A percentile compares a stretch with the other conserved stretches of the same genome.
Evolutionary conservation across 1,140 invertebrate species (phyloP).

Genomic region (Homalodisca vitripennis): DNA sequence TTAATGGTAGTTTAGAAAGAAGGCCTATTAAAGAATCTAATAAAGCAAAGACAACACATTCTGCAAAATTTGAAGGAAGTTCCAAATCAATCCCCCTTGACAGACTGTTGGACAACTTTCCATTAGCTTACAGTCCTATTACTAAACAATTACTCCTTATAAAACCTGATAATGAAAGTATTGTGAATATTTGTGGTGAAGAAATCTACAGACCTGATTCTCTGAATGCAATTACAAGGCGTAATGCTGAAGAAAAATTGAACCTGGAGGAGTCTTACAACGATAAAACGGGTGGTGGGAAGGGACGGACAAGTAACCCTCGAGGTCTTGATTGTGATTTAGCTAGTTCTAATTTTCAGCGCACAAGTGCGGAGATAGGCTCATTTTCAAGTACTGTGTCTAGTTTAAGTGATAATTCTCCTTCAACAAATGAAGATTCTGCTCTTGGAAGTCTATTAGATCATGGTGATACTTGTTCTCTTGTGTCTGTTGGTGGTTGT

Average conservation of each 20-base stretch:
- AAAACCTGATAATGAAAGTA: conserved; percentile 29
- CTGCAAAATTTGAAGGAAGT: not conserved
- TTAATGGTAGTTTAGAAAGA: too few relatives aligned
- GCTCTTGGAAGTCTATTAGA: conserved; percentile 37
- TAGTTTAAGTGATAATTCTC: conserved; percentile 43
- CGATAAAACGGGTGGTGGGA: not conserved
- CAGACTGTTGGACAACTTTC: conserved; percentile 42
- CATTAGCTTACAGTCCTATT: conserved; percentile 47
- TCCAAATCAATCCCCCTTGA: conserved; percentile 31
- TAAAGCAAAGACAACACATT: too few relatives aligned
- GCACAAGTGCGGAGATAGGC: conserved; percentile 45
- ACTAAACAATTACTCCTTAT: conserved; percentile 47
- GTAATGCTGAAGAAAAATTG: not conserved
- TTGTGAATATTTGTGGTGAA: too few relatives aligned
- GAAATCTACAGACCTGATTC: too few relatives aligned
- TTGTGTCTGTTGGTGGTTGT: conserved; percentile 32
- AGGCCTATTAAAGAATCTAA: too few relatives aligned
- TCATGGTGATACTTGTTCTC: conserved; percentile 35
- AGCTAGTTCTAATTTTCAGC: not conserved
- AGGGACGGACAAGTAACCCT: not conserved
- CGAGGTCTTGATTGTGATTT: conserved; percentile 5
- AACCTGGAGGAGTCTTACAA: not conserved
- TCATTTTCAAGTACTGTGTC: conserved; percentile 49
- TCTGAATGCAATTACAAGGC: not conserved
- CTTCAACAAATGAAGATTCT: conserved; percentile 38